Evolutionary conservation across 2,888 invertebrate genomes (phyloP), one percentile per base, ranked within the genome.

Genomic region (Troides helena): DNA sequence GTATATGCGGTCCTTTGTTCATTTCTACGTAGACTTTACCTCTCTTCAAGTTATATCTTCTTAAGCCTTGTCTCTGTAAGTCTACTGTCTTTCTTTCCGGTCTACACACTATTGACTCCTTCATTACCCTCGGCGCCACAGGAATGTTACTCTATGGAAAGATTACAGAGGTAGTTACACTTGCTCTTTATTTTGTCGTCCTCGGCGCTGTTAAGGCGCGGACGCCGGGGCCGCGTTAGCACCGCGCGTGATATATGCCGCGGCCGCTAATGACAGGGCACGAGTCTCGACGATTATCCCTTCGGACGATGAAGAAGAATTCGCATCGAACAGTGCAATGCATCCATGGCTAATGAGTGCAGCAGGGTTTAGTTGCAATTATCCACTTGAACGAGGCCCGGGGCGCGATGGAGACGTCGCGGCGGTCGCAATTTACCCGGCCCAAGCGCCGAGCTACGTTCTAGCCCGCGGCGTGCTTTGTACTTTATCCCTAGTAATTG

Each of bases 201-300:
- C 81, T 80, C 79, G 80, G 77, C 80, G 79, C 79, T 77, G 88
- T 91, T 90, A 91, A 90, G 89, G 90, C 85, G 87, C 85, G 87
- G 84, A 84, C 88, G 90, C 90, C 90, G 85, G 86, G 91, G 90
- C 89, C 84, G 83, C 81, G 82, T 80, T 87, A 88, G 87, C 88
- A 81, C 88, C 83, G 85, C 83, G 82, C 88, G 91, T 92, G 92
- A 91, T 92, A 90, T 92, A 92, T 92, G 90, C 88, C 88, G 87
- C 89, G 86, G 85, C 85, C 83, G 85, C 88, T 92, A 91, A 92
- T 92, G 91, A 90, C 90, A 90, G 86, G 86, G 85, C 81, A 80
- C 76, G 84, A 80, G 80, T 81, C 81, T 83, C 78, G 85, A 81
- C 89, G 90, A 90, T 92, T 91, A 91, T 91, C 89, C 89, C 87